Conservation (phyloP, 2,113 vertebrate genomes). For the Equus quagga region DNA sequence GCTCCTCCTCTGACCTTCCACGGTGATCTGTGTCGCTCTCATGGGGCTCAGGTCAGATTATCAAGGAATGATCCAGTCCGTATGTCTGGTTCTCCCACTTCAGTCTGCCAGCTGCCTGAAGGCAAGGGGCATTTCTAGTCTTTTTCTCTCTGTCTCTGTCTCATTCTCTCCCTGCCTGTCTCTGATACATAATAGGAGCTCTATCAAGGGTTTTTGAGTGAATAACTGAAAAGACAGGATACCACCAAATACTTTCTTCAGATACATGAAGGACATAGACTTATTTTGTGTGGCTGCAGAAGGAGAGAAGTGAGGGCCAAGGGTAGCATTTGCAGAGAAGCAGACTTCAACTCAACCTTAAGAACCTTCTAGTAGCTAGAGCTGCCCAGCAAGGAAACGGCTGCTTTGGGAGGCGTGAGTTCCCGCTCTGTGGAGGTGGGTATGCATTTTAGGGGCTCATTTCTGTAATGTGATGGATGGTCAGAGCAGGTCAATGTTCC, state of each 20-base stretch:
- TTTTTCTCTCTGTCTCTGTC: background rate
- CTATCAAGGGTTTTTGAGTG: background rate
- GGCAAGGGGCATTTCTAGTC: background rate
- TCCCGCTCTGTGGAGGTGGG: background rate
- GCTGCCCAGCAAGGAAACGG: background rate
- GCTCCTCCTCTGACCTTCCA: background rate
- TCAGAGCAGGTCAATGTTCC: background rate
- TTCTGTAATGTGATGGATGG: background rate
- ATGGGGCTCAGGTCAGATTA: background rate
- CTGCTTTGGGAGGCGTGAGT: background rate
- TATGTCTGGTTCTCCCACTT: background rate
- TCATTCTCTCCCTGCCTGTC: background rate
- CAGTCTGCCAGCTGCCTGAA: background rate
- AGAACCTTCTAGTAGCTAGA: background rate
- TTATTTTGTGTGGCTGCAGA: background rate
- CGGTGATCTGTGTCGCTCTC: background rate
- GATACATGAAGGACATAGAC: background rate
- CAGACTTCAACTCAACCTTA: background rate
- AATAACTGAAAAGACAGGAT: background rate
- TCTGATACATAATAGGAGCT: background rate
- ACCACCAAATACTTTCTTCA: background rate
- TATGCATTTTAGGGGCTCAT: background rate
- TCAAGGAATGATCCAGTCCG: background rate
- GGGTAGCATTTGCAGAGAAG: background rate
- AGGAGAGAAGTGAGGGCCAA: background rate